phyloP scores from a whole-genome alignment of 2,113 vertebrate genomes.

The Menidia beryllina region DNA sequence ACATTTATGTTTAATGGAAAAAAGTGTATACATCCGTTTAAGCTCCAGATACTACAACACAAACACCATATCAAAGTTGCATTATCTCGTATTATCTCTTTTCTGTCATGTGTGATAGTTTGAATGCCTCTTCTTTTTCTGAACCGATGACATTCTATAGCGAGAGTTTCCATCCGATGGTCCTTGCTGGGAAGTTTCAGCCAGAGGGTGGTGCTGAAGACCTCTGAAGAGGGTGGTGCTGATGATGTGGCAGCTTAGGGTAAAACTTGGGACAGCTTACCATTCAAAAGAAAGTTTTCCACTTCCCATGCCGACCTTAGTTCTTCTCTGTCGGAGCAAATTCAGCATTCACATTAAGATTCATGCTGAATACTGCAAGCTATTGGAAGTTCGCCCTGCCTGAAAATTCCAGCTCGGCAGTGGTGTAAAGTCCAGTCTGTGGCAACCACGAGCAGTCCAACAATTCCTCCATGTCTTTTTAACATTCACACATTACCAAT shows the following conservation, averaged over 20 bases:
- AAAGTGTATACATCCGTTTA: too few species aligned
- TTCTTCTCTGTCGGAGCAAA: neutral
- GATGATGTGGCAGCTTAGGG: slow-evolving; percentile 70
- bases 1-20: too few species aligned
- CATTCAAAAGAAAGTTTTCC: slow-evolving; percentile 51
- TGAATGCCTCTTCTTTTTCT: neutral
- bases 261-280: slow-evolving; percentile 20
- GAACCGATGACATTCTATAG: neutral
- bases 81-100: too few species aligned
- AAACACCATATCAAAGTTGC: too few species aligned
- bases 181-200: neutral
- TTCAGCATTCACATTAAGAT: slow-evolving; percentile 1
- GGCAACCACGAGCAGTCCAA: too few species aligned
- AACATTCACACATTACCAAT: too few species aligned
- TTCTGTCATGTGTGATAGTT: too few species aligned
- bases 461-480: too few species aligned
- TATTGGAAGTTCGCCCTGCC: neutral
- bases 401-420: neutral
- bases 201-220: slow-evolving; percentile 65
- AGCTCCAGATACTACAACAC: too few species aligned
- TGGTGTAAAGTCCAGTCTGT: too few species aligned
- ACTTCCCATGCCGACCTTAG: slow-evolving; percentile 13
- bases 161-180: too few species aligned
- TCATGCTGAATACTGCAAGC: slow-evolving; percentile 7
- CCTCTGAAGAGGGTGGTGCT: slow-evolving; percentile 9